Conservation (phyloP, 2,888 invertebrate species). For the Nematopogon swammerdamellus region DNA sequence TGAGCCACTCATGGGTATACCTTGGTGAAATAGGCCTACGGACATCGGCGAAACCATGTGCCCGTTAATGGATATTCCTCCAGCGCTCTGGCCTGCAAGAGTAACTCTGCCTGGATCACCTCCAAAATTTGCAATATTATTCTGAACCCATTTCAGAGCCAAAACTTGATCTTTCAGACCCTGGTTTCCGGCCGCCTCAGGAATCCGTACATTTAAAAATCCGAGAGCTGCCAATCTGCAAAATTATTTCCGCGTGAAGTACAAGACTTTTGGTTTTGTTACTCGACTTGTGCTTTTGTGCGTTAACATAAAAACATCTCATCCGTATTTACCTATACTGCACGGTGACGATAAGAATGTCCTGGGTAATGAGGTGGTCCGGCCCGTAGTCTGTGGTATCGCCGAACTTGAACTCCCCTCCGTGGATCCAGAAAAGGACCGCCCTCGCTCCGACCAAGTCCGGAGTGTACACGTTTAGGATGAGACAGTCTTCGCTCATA, state of each 20-base stretch:
- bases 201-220: neutral
- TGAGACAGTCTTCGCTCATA: neutral
- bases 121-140: slow-evolving; percentile 29
- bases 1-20: slow-evolving; percentile 4
- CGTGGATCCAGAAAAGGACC: neutral
- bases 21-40: slow-evolving; percentile 3
- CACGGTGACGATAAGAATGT: neutral
- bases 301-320: too few species aligned
- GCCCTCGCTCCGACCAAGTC: neutral
- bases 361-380: neutral
- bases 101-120: slow-evolving; percentile 27
- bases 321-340: neutral
- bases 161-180: slow-evolving; percentile 14
- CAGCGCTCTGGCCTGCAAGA: slow-evolving; percentile 29
- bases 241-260: too few species aligned
- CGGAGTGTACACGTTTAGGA: neutral
- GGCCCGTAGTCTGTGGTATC: neutral
- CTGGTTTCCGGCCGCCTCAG: neutral
- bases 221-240: neutral
- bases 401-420: neutral
- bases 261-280: too few species aligned
- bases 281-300: too few species aligned
- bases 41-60: slow-evolving; percentile 2
- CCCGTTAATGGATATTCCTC: slow-evolving; percentile 20
- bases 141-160: slow-evolving; percentile 29